Percentiles rank a stretch among this genome's conserved stretches.
Evolutionary conservation across 2,113 vertebrate genomes (phyloP).

Genomic region (Lamprotornis superbus): DNA sequence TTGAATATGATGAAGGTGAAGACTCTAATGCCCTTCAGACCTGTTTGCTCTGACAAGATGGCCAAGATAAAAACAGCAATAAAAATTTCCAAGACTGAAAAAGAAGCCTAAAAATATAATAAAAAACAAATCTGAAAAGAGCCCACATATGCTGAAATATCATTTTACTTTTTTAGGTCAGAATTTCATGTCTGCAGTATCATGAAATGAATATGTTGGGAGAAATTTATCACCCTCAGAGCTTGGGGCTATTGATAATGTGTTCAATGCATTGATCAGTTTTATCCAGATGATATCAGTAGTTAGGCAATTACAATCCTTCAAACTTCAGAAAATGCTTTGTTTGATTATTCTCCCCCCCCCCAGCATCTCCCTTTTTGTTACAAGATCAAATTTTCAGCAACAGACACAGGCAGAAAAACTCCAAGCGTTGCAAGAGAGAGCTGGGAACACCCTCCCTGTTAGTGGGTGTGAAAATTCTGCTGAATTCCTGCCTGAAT

Average conservation of each 20-base stretch:
- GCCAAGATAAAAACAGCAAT: neutral
- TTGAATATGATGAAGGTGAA: neutral
- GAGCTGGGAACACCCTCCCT: neutral
- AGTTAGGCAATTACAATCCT: neutral
- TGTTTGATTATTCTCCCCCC: neutral
- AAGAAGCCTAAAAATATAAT: neutral
- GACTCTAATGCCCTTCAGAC: neutral
- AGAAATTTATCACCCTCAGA: neutral
- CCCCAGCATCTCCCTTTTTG: neutral
- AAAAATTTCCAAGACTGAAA: neutral
- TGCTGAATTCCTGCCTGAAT: neutral
- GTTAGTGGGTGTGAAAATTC: neutral
- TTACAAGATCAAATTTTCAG: neutral
- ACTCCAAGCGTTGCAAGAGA: neutral
- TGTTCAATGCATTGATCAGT: neutral
- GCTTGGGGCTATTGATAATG: neutral
- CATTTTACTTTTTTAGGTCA: neutral
- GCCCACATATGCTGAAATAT: neutral
- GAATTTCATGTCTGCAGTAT: neutral
- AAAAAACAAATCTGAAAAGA: neutral
- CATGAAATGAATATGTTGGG: neutral
- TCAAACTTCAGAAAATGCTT: neutral
- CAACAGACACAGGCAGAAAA: neutral
- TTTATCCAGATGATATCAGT: neutral
- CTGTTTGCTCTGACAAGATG: neutral